Conservation (phyloP, 2,113 vertebrate species). For the Chamaetylas fuelleborni region DNA sequence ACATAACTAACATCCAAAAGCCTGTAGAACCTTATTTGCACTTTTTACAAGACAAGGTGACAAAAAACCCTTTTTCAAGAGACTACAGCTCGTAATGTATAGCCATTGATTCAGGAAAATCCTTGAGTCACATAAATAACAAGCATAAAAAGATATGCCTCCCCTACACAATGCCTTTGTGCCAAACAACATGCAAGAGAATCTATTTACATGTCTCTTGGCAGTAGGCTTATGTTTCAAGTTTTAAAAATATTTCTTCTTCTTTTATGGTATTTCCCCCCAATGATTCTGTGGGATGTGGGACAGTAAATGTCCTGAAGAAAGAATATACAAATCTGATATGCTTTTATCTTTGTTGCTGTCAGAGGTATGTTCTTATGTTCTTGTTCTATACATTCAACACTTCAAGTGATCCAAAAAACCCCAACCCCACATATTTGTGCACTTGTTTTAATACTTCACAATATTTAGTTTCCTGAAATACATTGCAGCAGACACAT, state of each 20-base stretch:
- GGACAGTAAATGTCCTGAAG: background rate
- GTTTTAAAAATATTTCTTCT: background rate
- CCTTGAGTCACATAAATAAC: background rate
- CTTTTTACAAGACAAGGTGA: background rate
- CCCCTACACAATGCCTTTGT: background rate
- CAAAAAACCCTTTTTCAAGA: background rate
- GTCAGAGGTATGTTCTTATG: background rate
- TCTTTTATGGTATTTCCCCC: background rate
- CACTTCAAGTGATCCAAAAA: background rate
- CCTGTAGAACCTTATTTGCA: background rate
- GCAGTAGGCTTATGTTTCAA: background rate
- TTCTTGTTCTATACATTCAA: background rate
- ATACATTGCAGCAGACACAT: background rate
- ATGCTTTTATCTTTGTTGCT: background rate
- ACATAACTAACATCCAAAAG: background rate
- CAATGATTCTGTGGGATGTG: background rate
- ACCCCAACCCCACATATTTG: rapidly evolving
- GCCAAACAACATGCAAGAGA: background rate
- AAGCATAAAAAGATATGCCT: background rate
- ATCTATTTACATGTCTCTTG: background rate
- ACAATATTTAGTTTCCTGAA: background rate
- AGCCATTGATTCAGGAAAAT: background rate
- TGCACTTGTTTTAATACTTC: background rate
- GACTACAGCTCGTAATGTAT: background rate
- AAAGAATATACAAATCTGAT: background rate